Conservation (phyloP, 2,888 invertebrate species). For the Glyphotaelius pellucidus region DNA sequence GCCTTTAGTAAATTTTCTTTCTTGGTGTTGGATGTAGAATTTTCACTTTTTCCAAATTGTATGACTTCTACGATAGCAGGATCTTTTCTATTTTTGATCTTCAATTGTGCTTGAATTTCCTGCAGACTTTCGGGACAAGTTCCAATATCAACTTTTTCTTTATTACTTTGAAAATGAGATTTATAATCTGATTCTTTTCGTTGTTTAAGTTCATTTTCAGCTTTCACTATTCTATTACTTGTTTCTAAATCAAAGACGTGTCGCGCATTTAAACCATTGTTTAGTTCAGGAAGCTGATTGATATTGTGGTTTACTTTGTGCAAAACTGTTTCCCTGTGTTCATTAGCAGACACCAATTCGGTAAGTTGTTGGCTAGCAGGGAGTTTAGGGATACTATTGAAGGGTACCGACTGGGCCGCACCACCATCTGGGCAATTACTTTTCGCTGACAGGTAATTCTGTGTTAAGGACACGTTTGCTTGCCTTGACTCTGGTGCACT, state of each 20-base stretch:
- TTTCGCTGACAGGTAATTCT: neutral
- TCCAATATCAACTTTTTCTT: slow-evolving; percentile 11
- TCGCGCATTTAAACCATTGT: neutral
- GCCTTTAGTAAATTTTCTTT: neutral
- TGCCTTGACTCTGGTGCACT: neutral
- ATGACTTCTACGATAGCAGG: neutral
- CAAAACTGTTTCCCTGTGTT: slow-evolving; percentile 35
- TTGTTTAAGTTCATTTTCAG: neutral
- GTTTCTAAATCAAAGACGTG: neutral
- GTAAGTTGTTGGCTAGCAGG: neutral
- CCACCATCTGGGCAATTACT: neutral
- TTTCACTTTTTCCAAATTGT: neutral
- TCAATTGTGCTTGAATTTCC: neutral
- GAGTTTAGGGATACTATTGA: neutral
- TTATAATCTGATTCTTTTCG: neutral
- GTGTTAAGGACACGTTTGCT: neutral
- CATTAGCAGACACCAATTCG: slow-evolving; percentile 7
- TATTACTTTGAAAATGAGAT: neutral
- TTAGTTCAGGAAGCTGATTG: neutral
- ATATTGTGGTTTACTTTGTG: slow-evolving; percentile 5
- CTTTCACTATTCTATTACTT: neutral
- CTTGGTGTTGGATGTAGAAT: neutral
- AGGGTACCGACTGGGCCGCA: neutral
- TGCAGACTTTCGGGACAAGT: neutral
- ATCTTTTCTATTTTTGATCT: slow-evolving; percentile 13